Conservation (phyloP, 2,797 vertebrate genomes). For the Sciurus vulgaris region DNA sequence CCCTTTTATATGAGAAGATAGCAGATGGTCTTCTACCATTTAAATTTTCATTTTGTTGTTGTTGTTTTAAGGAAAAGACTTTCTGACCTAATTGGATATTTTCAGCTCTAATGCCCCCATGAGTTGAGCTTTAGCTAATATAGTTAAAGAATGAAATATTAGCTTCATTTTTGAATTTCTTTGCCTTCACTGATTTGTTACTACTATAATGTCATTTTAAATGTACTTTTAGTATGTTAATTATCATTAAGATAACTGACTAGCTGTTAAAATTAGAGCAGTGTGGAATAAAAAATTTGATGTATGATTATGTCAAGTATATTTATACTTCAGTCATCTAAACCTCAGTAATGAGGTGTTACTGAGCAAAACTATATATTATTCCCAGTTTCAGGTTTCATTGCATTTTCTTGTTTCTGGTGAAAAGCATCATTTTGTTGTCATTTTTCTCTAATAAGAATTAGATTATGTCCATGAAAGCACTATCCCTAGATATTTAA, state of each 20-base stretch:
- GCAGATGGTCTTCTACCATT: slow-evolving; percentile 29
- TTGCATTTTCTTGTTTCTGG: slow-evolving; percentile 33
- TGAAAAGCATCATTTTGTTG: slow-evolving; percentile 52
- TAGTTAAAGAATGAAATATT: slow-evolving; percentile 58
- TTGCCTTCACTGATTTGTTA: slow-evolving; percentile 65
- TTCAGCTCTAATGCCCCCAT: neutral
- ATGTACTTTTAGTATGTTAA: slow-evolving; percentile 63
- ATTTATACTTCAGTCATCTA: slow-evolving; percentile 30
- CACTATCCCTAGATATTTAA: neutral
- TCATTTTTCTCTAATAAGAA: slow-evolving; percentile 27
- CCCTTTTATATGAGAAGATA: slow-evolving; percentile 45
- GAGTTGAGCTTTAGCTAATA: slow-evolving; percentile 51
- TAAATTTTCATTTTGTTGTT: slow-evolving; percentile 25
- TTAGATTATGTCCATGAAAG: neutral
- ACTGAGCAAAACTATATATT: neutral
- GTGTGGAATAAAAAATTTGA: slow-evolving; percentile 46
- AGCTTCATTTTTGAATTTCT: slow-evolving; percentile 57
- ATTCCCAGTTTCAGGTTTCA: slow-evolving; percentile 31
- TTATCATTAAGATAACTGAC: slow-evolving; percentile 56
- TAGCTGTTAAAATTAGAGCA: slow-evolving; percentile 43
- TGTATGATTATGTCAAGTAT: slow-evolving; percentile 49
- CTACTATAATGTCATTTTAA: slow-evolving; percentile 41
- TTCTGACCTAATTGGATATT: slow-evolving; percentile 56
- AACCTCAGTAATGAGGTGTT: neutral
- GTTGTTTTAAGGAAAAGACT: slow-evolving; percentile 27